Evolutionary conservation across 2,113 vertebrate species (phyloP).

Genomic region (Equus quagga): DNA sequence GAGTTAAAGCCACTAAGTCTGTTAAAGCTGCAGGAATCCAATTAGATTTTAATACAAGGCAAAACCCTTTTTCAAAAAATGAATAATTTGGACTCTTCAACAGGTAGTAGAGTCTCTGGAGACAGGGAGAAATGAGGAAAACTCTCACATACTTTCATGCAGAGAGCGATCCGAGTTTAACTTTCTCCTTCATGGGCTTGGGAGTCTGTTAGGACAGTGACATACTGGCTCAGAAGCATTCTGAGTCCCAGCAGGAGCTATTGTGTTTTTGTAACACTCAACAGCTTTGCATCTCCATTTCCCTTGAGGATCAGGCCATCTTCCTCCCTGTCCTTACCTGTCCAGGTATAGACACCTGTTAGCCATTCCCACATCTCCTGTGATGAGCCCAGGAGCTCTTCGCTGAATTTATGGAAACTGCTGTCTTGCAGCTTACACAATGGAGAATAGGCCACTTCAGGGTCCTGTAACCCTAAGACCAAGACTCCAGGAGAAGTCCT

Average conservation of each 20-base stretch:
- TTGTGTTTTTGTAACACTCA: background rate
- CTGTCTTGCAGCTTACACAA: too few species aligned
- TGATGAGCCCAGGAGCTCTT: background rate
- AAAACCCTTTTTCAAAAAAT: background rate
- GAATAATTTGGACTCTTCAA: constrained; percentile 30
- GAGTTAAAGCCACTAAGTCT: background rate
- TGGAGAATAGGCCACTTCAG: background rate
- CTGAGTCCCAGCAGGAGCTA: background rate
- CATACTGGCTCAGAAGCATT: background rate
- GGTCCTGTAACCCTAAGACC: background rate
- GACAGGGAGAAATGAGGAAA: constrained; percentile 1
- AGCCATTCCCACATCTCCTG: background rate
- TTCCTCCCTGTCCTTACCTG: background rate
- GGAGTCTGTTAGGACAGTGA: background rate
- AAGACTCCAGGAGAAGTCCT: background rate
- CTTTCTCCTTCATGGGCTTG: constrained; percentile 12
- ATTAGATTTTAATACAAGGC: constrained; percentile 60
- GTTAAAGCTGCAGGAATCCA: constrained; percentile 56
- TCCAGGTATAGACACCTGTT: background rate
- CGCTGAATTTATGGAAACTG: background rate
- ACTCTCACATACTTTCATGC: background rate
- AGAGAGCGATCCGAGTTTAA: background rate
- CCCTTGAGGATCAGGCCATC: background rate
- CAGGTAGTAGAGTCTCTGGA: constrained; percentile 31
- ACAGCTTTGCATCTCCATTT: background rate